Evolutionary conservation across 2,113 vertebrate genomes (phyloP), one percentile per base, ranked within the genome.

Genomic region (Peromyscus californicus): DNA sequence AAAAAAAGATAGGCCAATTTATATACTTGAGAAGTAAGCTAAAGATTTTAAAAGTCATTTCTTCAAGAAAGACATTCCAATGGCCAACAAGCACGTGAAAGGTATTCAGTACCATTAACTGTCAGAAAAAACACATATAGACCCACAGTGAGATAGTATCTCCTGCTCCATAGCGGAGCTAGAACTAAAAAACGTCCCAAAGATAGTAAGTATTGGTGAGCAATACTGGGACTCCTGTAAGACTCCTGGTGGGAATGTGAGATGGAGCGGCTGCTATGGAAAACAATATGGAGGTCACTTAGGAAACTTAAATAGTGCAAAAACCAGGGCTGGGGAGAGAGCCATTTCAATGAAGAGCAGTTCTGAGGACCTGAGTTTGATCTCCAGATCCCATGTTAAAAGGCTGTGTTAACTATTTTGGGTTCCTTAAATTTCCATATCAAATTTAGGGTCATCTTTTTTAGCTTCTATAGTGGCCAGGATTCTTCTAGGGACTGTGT

Each of bases 401-500:
- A 96, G 74, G 90, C 80, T 89, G 7, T 94, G 76, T 96, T 91
- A 65, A 59, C 26, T 89, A 31, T 74, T 80, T 45, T 93, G 63
- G 72, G 42, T 76, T 74, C 48, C 57, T 96, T 97, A 78, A 80
- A 42, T 95, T 95, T 80, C 12, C 19, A 24, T 63, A n/a, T 96
- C 33, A 65, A n/a, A 57, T 85, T 82, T 94, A 63, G 57, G 51
- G 42, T 79, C 16, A 91, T 13, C 36, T 69, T 75, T 96, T 94
- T 95, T 33, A 91, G 45, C 95, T 93, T 84, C 63, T 90, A 79
- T 3, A 72, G 15, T 13, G 36, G 19, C 39, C 94, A 59, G 51
- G 21, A 45, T 93, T 96, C 74, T 94, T 67, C 74, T 54, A 84
- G 75, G 36, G 19, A 79, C 84, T 87, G 4, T 2, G 67, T 57